A percentile compares a stretch with the other conserved stretches of the same genome.
These are phyloP conservation scores for Embiotoca jacksoni DNA, from an alignment of 2,113 vertebrate genomes.

Conservation along the genomic window DNA sequence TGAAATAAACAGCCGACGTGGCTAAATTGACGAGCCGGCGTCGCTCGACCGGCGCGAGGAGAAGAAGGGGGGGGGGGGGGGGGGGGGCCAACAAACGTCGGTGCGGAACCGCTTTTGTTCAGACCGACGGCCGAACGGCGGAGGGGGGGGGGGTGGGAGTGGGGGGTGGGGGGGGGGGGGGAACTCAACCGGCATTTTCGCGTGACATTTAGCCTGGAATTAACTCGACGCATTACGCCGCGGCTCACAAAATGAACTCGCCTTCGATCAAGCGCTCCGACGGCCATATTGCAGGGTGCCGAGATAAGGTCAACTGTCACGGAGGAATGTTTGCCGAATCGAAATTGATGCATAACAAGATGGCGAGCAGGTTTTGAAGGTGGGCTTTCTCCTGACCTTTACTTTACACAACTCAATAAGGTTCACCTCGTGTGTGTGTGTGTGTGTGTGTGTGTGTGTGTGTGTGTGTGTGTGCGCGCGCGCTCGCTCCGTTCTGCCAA, in stretches of 20 bases:
- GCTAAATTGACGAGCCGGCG: too few relatives aligned
- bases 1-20: too few relatives aligned
- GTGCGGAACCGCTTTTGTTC: too few relatives aligned
- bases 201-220: constrained; percentile 86
- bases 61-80: too few relatives aligned
- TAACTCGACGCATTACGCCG: constrained; percentile 80
- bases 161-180: constrained; percentile 5
- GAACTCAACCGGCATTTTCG: constrained; percentile 48
- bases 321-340: constrained; percentile 83
- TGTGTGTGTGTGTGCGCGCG: constrained; percentile 37
- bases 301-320: constrained; percentile 89
- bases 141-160: too few relatives aligned
- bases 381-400: constrained; percentile 87
- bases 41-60: too few relatives aligned
- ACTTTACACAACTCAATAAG: constrained; percentile 70
- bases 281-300: constrained; percentile 74
- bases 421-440: constrained; percentile 59
- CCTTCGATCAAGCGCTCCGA: constrained; percentile 81
- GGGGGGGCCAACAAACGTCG: too few relatives aligned
- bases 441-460: not conserved
- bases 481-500: constrained; percentile 45
- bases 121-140: too few relatives aligned
- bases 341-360: constrained; percentile 83
- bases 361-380: constrained; percentile 68
- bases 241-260: constrained; percentile 80